Percentiles rank a stretch among this genome's conserved stretches.
Evolutionary conservation across 1,140 invertebrate species (phyloP).

Genomic region (Hormaphis cornu): DNA sequence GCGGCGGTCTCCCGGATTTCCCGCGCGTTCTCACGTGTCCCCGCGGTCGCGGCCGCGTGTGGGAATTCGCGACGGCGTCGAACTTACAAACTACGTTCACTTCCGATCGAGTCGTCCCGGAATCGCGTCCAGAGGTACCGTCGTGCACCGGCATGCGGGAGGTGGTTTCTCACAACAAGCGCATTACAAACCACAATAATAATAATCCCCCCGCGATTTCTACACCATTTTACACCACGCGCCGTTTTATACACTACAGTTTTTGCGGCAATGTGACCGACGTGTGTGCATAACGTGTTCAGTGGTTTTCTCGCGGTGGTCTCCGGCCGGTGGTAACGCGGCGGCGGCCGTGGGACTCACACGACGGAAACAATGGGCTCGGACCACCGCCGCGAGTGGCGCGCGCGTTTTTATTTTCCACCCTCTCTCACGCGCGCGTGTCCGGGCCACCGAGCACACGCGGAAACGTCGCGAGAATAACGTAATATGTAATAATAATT

Average conservation of each 20-base stretch:
- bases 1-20: too few species aligned
- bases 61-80: conserved; percentile 16
- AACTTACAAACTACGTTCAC: conserved; percentile 30
- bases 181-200: not conserved
- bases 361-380: conserved; percentile 29
- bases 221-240: too few species aligned
- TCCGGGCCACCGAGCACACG: conserved; percentile 6
- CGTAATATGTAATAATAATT: too few species aligned
- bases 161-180: conserved; percentile 3
- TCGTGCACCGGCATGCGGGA: not conserved
- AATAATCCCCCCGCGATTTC: too few species aligned
- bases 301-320: conserved; percentile 31
- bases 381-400: not conserved
- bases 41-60: not conserved
- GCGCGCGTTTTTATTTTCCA: not conserved
- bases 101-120: conserved; percentile 26
- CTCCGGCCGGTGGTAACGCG: not conserved
- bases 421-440: too few species aligned
- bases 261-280: not conserved
- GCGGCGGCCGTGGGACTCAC: conserved; percentile 30
- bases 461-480: not conserved
- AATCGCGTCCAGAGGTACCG: not conserved
- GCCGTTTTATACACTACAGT: not conserved
- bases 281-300: not conserved
- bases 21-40: not conserved